Evolutionary conservation across 1,140 invertebrate species (phyloP).

Genomic region (Drosophila fuyamai): DNA sequence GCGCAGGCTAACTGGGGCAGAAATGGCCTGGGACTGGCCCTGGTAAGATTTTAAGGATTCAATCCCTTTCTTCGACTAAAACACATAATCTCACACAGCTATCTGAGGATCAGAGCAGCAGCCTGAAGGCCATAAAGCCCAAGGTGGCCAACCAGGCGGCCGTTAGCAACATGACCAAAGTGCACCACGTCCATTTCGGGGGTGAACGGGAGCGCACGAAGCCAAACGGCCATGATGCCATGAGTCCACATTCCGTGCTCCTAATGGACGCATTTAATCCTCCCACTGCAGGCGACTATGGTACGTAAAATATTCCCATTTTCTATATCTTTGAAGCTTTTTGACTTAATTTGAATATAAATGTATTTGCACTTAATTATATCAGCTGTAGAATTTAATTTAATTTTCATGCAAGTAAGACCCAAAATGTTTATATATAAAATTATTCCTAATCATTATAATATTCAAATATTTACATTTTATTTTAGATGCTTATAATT

Average conservation of each 20-base stretch:
- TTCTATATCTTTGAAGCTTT: not conserved
- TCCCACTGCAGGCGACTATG: slow-evolving; percentile 70
- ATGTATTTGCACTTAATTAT: too few relatives aligned
- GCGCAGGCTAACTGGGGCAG: slow-evolving; percentile 82
- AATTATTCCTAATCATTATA: too few relatives aligned
- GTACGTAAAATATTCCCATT: slow-evolving; percentile 26
- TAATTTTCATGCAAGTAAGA: too few relatives aligned
- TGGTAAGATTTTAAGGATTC: slow-evolving; percentile 53
- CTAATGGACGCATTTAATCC: slow-evolving; percentile 84
- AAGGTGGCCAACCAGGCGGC: slow-evolving; percentile 44
- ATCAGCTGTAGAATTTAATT: too few relatives aligned
- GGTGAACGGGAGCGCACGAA: slow-evolving; percentile 74
- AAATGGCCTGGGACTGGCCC: slow-evolving; percentile 76
- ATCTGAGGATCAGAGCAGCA: slow-evolving; percentile 63
- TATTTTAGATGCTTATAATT: too few relatives aligned
- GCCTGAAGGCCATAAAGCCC: slow-evolving; percentile 48
- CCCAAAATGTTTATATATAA: too few relatives aligned
- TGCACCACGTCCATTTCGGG: slow-evolving; percentile 68
- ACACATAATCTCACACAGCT: slow-evolving; percentile 31
- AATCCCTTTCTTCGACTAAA: not conserved
- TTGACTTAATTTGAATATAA: too few relatives aligned
- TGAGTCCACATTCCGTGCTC: slow-evolving; percentile 84
- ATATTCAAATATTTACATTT: too few relatives aligned
- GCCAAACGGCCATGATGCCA: slow-evolving; percentile 58
- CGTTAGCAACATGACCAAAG: slow-evolving; percentile 79